phyloP scores from a whole-genome alignment of 1,140 invertebrate genomes.

The Zophobas morio region DNA sequence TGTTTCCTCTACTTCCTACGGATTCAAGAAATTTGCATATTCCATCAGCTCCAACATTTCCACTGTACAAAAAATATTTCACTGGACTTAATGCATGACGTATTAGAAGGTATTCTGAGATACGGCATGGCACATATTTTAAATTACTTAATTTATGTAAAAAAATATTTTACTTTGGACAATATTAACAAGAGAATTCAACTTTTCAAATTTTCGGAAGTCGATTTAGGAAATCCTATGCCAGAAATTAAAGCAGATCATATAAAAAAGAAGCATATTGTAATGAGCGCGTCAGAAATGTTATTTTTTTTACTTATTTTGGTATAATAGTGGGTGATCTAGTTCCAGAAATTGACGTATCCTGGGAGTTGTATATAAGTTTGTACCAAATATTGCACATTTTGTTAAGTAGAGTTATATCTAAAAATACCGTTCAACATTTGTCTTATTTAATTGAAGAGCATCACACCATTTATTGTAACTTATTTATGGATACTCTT shows the following conservation, averaged over 20 bases:
- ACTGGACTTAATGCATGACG: constrained; percentile 55
- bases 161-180: constrained; percentile 61
- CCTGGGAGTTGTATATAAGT: constrained; percentile 28
- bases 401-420: constrained; percentile 2
- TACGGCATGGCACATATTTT: constrained; percentile 60
- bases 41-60: constrained; percentile 62
- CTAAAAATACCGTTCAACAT: neutral
- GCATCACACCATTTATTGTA: constrained; percentile 18
- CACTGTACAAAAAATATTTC: constrained; percentile 64
- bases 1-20: neutral
- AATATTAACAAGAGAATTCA: neutral
- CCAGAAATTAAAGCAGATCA: neutral
- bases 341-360: constrained; percentile 13
- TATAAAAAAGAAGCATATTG: constrained; percentile 41
- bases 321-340: constrained; percentile 39
- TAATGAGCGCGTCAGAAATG: constrained; percentile 39
- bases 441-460: constrained; percentile 30
- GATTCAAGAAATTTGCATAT: constrained; percentile 63
- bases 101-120: no score
- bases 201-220: neutral
- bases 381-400: constrained; percentile 28
- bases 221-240: neutral
- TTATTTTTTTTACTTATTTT: constrained; percentile 28
- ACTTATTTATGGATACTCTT: neutral
- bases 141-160: constrained; percentile 58